A percentile compares a stretch with the other conserved stretches of the same genome.
Conservation (phyloP, 2,797 vertebrate genomes). For the Propithecus deckenii region DNA sequence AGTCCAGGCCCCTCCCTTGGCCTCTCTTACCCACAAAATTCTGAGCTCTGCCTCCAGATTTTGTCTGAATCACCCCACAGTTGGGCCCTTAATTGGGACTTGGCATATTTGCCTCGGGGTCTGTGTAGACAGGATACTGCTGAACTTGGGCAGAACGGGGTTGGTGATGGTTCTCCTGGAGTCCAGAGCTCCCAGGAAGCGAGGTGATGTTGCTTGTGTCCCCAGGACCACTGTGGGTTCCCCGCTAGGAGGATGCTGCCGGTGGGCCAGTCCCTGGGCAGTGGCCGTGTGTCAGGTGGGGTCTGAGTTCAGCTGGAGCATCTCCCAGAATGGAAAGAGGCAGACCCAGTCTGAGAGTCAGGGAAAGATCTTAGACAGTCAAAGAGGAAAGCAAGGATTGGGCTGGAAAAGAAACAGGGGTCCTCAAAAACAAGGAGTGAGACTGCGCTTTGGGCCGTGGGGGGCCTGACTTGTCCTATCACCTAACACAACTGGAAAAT, state of each 20-base stretch:
- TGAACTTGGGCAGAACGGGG: neutral
- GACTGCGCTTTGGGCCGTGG: too few relatives aligned
- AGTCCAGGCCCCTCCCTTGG: neutral
- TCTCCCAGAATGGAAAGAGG: neutral
- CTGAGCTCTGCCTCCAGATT: neutral
- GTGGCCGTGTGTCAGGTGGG: neutral
- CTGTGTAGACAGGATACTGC: neutral
- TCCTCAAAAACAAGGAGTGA: too few relatives aligned
- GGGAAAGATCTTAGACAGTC: neutral
- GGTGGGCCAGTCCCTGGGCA: neutral
- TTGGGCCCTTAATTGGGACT: neutral
- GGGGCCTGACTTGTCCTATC: neutral
- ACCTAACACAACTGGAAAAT: neutral
- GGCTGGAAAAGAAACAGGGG: neutral
- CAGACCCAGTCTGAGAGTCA: neutral
- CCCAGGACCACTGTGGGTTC: neutral
- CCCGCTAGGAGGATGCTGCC: neutral
- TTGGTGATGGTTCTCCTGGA: neutral
- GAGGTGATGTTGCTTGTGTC: neutral
- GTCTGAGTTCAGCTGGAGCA: neutral
- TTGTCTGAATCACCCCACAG: neutral
- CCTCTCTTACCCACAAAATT: too few relatives aligned
- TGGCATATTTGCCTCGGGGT: too few relatives aligned
- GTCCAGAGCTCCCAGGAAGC: neutral
- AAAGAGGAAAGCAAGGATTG: neutral